Evolutionary conservation across 1,140 invertebrate species (phyloP), one percentile per base, ranked within the genome.

Genomic region (Akabosia matsudoensis): DNA sequence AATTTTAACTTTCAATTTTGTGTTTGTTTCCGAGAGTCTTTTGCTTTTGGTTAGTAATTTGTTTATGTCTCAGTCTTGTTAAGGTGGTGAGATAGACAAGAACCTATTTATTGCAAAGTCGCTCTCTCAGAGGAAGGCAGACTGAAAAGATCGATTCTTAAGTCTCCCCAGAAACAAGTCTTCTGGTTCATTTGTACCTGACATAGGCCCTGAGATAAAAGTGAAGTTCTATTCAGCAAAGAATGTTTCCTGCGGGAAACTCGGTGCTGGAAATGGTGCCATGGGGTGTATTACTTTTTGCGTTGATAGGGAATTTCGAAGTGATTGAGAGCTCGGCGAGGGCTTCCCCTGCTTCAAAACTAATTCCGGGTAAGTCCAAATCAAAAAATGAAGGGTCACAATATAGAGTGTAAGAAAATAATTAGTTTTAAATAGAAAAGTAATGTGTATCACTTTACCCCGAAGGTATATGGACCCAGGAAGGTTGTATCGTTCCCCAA

Each of bases 401-500:
- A n/a, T n/a, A n/a, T n/a, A n/a, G n/a, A n/a, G n/a, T 45, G 7
- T 45, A 45, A 45, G 7, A 10, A 10, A 45, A 7, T 7, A 7
- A 45, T 45, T 45, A 18, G 7, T 45, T 45, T 45, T 45, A 45
- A 10, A 10, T 45, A 10, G 7, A 18, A 7, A 45, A 45, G 37
- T 45, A 7, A 45, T 45, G 37, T 45, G 37, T 45, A 10, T 45
- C 37, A 45, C 18, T 45, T 7, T 10, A 45, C 37, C 37, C 37
- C 30, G 13, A 24, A 67, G 61, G 61, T 10, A 67, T 67, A 30
- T 67, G 61, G 61, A 67, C 61, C 3, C 26, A 67, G n/a, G 61
- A 67, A 67, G 61, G 61, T 7, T 67, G 61, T n/a, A 67, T 67
- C n/a, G 61, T 67, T 67, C 61, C 61, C 10, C 10, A 56, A 3